Conservation (phyloP, 2,888 invertebrate species). For the Parelbella ahira region DNA sequence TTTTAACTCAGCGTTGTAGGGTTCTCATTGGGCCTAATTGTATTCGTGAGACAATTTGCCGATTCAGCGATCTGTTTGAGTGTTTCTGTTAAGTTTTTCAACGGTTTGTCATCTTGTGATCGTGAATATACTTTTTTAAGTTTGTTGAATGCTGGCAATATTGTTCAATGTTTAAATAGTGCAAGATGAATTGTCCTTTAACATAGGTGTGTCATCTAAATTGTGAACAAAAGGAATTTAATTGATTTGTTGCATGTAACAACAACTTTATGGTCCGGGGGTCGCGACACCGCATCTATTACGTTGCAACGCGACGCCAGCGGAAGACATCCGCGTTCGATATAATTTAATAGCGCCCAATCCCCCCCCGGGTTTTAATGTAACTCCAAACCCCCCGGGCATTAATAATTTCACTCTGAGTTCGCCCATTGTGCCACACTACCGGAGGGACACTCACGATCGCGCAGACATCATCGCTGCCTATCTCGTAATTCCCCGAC, state of each 20-base stretch:
- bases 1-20: not conserved
- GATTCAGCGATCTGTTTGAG: too few relatives aligned
- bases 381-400: conserved; percentile 50
- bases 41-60: too few relatives aligned
- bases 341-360: conserved; percentile 54
- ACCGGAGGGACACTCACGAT: conserved; percentile 64
- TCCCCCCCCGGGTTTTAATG: conserved; percentile 62
- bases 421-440: conserved; percentile 53
- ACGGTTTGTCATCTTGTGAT: too few relatives aligned
- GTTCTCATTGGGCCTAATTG: conserved; percentile 4
- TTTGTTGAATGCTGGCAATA: too few relatives aligned
- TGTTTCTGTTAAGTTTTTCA: too few relatives aligned
- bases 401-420: conserved; percentile 53
- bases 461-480: conserved; percentile 60
- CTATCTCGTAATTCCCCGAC: conserved; percentile 61
- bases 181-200: too few relatives aligned
- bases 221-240: too few relatives aligned
- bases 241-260: conserved; percentile 6
- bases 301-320: conserved; percentile 11
- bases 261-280: conserved; percentile 2
- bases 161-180: too few relatives aligned
- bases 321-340: conserved; percentile 18
- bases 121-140: too few relatives aligned
- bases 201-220: too few relatives aligned
- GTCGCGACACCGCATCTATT: conserved; percentile 20